A percentile compares a stretch with the other conserved stretches of the same genome.
phyloP scores from a whole-genome alignment of 1,140 invertebrate genomes.

The Drosophila hydei region DNA sequence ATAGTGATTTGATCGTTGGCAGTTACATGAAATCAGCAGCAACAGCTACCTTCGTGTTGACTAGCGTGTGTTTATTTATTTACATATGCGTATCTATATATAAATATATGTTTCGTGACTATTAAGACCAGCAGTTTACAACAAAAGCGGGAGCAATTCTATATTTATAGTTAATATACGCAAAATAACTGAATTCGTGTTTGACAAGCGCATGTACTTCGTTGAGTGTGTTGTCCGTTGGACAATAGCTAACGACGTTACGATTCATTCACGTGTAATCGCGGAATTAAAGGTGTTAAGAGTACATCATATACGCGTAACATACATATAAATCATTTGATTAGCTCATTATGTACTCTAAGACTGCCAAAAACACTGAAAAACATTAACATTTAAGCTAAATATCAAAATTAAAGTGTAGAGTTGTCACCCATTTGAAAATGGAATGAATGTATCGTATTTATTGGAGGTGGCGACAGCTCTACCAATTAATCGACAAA shows the following conservation, averaged over 20 bases:
- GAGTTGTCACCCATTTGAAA: conserved; percentile 47
- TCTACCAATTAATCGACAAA: conserved; percentile 63
- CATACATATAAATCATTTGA: background rate
- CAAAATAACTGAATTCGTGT: conserved; percentile 12
- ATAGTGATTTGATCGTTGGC: conserved; percentile 4
- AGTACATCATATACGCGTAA: background rate
- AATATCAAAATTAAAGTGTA: conserved; percentile 67
- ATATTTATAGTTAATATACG: background rate
- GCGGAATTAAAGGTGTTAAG: background rate
- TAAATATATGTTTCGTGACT: conserved; percentile 4
- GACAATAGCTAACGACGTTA: conserved; percentile 58
- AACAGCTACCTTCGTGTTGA: conserved; percentile 33
- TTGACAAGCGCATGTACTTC: conserved; percentile 22
- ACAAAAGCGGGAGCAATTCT: background rate
- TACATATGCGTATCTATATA: conserved; percentile 21
- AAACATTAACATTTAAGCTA: conserved; percentile 54
- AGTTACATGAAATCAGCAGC: conserved; percentile 21
- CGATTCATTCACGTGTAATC: conserved; percentile 14
- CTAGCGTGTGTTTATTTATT: conserved; percentile 52
- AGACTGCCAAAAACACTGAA: conserved; percentile 22
- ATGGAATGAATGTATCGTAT: conserved; percentile 18
- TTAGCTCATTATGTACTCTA: background rate
- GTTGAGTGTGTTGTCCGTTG: conserved; percentile 59
- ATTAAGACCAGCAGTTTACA: background rate
- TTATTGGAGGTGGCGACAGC: conserved; percentile 33